These are phyloP conservation scores for Drosophila busckii DNA, from an alignment of 1,140 invertebrate species.

Conservation along the genomic window DNA sequence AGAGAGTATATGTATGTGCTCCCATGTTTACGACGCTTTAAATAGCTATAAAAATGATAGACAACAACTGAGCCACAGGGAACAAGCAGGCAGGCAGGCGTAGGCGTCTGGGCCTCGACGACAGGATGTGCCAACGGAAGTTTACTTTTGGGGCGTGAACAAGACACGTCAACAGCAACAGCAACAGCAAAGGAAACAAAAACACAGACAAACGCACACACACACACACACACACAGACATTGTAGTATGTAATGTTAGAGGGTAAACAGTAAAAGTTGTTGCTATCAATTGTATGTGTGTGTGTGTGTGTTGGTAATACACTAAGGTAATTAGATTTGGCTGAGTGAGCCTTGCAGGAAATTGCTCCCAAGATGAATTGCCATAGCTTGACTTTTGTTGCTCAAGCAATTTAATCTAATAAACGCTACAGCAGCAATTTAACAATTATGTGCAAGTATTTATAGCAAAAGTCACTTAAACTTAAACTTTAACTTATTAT, in stretches of 20 bases:
- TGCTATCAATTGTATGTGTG: slow-evolving; percentile 14
- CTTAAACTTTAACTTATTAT: neutral
- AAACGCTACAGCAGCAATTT: no score
- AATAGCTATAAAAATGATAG: slow-evolving; percentile 71
- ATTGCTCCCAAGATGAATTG: slow-evolving; percentile 45
- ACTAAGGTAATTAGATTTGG: slow-evolving; percentile 39
- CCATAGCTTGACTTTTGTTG: slow-evolving; percentile 13
- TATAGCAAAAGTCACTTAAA: no score
- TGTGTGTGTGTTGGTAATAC: slow-evolving; percentile 6
- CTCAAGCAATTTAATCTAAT: neutral
- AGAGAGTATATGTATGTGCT: no score
- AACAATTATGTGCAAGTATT: no score
- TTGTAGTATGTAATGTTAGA: slow-evolving; percentile 17
- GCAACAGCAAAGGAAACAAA: slow-evolving; percentile 38
- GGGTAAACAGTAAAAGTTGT: slow-evolving; percentile 37
- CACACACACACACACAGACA: slow-evolving; percentile 1
- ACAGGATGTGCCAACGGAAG: slow-evolving; percentile 67
- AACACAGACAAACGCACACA: slow-evolving; percentile 6
- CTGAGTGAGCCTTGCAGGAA: slow-evolving; percentile 35
- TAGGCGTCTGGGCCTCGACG: slow-evolving; percentile 20
- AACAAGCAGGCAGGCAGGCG: neutral
- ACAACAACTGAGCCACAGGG: slow-evolving; percentile 25
- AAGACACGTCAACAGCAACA: slow-evolving; percentile 44
- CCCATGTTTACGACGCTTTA: slow-evolving; percentile 57
- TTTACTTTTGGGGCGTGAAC: slow-evolving; percentile 56